Evolutionary conservation across 2,113 vertebrate species (phyloP).

Genomic region (Tichodroma muraria): DNA sequence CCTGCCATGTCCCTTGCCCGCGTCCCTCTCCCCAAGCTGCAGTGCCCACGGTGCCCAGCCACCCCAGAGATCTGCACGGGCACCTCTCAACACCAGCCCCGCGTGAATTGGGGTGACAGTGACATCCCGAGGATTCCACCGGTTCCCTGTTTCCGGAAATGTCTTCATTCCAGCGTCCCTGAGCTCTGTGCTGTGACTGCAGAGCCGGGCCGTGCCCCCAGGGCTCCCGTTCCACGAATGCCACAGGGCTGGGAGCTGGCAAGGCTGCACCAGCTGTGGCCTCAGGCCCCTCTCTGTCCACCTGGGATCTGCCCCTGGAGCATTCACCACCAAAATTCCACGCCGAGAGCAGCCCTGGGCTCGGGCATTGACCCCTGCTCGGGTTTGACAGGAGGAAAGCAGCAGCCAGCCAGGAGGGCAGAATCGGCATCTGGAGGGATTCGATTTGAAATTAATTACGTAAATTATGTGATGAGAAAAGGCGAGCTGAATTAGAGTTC

Average conservation of each 20-base stretch:
- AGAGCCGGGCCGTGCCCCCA: background rate
- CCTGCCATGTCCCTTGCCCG: background rate
- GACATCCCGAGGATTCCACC: background rate
- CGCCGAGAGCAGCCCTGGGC: background rate
- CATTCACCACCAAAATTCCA: background rate
- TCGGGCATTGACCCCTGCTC: accelerated
- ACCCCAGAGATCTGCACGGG: background rate
- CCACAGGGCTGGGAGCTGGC: background rate
- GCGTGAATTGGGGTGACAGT: too few species aligned
- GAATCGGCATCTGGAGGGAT: background rate
- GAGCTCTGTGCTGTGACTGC: background rate
- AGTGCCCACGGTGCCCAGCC: background rate
- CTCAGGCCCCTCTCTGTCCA: background rate
- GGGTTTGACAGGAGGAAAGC: background rate
- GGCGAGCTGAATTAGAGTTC: background rate
- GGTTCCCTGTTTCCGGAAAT: background rate
- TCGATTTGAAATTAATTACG: conserved; percentile 9
- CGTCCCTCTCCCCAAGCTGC: background rate
- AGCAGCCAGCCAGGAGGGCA: background rate
- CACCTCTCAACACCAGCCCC: too few species aligned
- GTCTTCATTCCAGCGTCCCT: accelerated
- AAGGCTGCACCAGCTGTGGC: accelerated
- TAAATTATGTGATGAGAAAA: conserved; percentile 4
- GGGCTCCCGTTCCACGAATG: accelerated
- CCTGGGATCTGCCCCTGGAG: background rate